Evolutionary conservation across 2,113 vertebrate genomes (phyloP).

Genomic region (Gila orcuttii): DNA sequence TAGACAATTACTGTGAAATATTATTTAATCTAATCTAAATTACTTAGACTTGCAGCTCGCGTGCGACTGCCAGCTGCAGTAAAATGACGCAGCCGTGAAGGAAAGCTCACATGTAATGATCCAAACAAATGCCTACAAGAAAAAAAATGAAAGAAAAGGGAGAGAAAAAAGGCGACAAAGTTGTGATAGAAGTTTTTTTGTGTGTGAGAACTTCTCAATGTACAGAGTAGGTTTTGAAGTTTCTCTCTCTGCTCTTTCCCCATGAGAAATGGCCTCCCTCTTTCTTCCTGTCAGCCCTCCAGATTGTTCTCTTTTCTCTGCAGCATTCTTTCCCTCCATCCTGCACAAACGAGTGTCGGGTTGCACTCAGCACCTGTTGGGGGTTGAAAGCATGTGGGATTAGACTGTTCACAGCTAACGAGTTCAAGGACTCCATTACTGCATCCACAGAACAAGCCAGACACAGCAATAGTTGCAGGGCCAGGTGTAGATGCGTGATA

Average conservation of each 20-base stretch:
- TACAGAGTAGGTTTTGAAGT: constrained; percentile 35
- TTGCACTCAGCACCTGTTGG: constrained; percentile 59
- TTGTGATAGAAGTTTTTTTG: constrained; percentile 26
- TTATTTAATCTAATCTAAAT: constrained; percentile 8
- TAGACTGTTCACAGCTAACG: constrained; percentile 49
- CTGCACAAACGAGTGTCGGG: constrained; percentile 47
- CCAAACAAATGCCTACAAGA: constrained; percentile 35
- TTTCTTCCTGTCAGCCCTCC: constrained; percentile 33
- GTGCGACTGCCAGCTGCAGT: constrained; percentile 6
- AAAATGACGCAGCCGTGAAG: background rate
- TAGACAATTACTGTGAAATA: background rate
- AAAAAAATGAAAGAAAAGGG: background rate
- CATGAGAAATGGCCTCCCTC: constrained; percentile 41
- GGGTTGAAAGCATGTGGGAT: constrained; percentile 55
- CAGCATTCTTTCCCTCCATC: constrained; percentile 44
- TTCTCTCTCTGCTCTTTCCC: constrained; percentile 37
- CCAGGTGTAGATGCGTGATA: constrained; percentile 45
- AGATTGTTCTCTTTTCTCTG: constrained; percentile 52
- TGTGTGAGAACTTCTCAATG: constrained; percentile 47
- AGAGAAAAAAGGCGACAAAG: constrained; percentile 22
- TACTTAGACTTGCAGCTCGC: background rate
- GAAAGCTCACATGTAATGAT: constrained; percentile 37
- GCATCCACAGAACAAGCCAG: constrained; percentile 37
- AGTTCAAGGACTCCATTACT: constrained; percentile 55
- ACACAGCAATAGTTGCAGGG: constrained; percentile 15